Base-by-base conservation (phyloP, 2,888 invertebrate species). In the Apodemia zela region DNA sequence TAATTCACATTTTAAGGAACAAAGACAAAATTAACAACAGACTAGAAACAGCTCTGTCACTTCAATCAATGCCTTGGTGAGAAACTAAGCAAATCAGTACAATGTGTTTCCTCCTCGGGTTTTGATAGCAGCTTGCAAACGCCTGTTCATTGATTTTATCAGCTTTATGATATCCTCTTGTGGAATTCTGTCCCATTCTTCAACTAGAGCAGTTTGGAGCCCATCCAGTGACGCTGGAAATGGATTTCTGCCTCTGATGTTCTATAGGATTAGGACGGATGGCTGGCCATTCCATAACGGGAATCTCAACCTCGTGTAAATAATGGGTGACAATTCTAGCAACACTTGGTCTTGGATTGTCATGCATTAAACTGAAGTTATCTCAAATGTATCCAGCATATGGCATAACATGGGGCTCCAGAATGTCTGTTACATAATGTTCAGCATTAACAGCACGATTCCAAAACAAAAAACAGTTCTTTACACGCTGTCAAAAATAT, bases 121-220 rank as follows among this genome's bases (percentile, higher is more conserved):
- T 25, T n/a, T 35, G 1, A 35, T 35, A 17, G 8, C 38, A 35
- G 17, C 10, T 59, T 33, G 10, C 38, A 61, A 35, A 38, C 61
- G 54, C 54, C 54, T 61, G 17, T 61, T 61, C 35, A 35, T 13
- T 35, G 54, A 61, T 47, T 35, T 49, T 49, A 35, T 61, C 13
- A 51, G 38, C 61, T 51, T 51, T 54, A 35, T 61, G 35, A 61
- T 18, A 15, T 61, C 61, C 17, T 61, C 35, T 61, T 61, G 47
- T 21, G 33, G 61, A 17, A 17, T 61, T 47, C 21, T 42, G 17
- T 47, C 29, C 49, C 61, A 49, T 54, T 61, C 54, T 51, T 33
- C 21, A 17, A 35, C 35, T 33, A 61, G 21, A 21, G 51, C 51
- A 33, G 35, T 47, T 61, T 61, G 8, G n/a, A 60, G 42, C 29